phyloP scores from a whole-genome alignment of 2,113 vertebrate species.

The Bubo bubo region DNA sequence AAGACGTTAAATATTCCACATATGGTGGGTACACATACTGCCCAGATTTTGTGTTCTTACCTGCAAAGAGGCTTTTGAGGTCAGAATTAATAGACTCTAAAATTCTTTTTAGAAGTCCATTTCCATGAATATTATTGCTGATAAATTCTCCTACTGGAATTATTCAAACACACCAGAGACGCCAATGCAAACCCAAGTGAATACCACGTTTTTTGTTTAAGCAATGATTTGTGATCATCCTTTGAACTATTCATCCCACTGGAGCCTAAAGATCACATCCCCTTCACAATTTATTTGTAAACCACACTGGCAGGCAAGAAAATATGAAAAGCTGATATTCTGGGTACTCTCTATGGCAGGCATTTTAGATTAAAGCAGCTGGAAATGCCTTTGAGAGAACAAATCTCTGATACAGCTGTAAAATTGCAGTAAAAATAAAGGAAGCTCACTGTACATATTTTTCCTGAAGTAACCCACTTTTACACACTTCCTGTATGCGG shows the following conservation, averaged over 20 bases:
- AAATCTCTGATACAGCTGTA: not conserved
- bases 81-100: not conserved
- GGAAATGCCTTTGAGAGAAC: not conserved
- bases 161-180: not conserved
- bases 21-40: not conserved
- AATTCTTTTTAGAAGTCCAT: not conserved
- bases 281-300: constrained; percentile 5
- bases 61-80: not conserved
- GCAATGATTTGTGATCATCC: not conserved
- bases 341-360: not conserved
- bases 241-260: not conserved
- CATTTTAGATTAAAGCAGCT: not conserved
- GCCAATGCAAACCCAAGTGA: not conserved
- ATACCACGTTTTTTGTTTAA: not conserved
- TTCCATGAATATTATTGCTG: not conserved
- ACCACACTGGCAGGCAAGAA: not conserved
- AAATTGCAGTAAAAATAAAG: constrained; percentile 2
- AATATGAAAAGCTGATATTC: not conserved
- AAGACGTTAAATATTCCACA: not conserved
- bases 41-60: not conserved
- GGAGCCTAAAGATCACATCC: not conserved
- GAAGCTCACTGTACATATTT: not conserved
- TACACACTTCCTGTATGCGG: constrained; percentile 13
- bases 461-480: constrained; percentile 1
- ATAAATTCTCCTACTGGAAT: not conserved